These are phyloP conservation scores for Thaumetopoea pityocampa DNA, from an alignment of 1,140 invertebrate species.

Conservation along the genomic window DNA sequence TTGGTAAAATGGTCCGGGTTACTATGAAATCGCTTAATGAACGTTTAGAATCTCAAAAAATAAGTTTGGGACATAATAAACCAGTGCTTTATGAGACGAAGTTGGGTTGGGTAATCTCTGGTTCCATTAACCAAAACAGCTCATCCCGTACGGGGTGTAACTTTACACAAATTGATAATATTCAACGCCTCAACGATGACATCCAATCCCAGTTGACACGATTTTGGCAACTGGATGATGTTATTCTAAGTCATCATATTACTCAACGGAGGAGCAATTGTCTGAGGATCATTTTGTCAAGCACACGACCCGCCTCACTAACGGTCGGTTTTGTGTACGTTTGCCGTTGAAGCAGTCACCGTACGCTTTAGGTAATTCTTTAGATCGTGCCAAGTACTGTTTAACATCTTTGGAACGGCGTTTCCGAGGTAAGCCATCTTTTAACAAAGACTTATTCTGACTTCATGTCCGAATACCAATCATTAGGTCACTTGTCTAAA, in stretches of 20 bases:
- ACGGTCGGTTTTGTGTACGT: neutral
- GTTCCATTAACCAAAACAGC: neutral
- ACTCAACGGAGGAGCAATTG: neutral
- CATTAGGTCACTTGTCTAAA: constrained; percentile 14
- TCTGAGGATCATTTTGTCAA: neutral
- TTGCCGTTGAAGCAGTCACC: neutral
- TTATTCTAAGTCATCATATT: no score
- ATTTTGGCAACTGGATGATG: no score
- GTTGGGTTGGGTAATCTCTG: neutral
- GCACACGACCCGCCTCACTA: neutral
- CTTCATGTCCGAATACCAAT: constrained; percentile 14
- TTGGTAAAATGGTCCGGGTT: no score
- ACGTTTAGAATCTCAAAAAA: no score
- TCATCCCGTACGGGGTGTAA: neutral
- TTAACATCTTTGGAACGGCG: no score
- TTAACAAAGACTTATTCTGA: constrained; percentile 1
- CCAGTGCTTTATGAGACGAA: neutral
- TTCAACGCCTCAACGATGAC: no score
- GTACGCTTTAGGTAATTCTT: neutral
- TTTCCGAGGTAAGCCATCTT: no score
- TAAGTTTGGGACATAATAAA: no score
- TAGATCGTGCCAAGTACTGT: neutral
- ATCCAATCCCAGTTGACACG: no score
- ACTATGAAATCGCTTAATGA: no score
- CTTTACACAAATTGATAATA: no score